A percentile compares a stretch with the other conserved stretches of the same genome.
These are phyloP conservation scores for Perdix hodgsoniae DNA, from an alignment of 2,797 vertebrate species.

Conservation along the genomic window DNA sequence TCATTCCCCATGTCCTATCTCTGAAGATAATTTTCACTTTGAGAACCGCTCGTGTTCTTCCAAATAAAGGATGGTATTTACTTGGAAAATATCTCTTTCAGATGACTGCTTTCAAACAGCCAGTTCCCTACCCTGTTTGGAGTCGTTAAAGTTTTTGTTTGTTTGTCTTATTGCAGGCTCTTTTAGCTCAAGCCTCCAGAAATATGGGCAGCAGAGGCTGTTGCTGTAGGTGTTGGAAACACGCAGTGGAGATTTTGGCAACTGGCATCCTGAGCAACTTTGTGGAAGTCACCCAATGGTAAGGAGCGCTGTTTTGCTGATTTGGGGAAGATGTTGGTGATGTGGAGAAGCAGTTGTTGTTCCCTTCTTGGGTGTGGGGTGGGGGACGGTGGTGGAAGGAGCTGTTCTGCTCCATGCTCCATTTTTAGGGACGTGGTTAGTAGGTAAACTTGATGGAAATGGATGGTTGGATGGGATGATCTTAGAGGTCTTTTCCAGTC, in stretches of 20 bases:
- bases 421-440: no score
- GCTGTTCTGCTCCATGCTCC: not conserved
- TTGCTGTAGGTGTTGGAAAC: not conserved
- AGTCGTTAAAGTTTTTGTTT: not conserved
- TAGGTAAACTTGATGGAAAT: no score
- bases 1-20: not conserved
- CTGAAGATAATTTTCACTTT: slow-evolving; percentile 23
- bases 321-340: accelerated
- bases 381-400: not conserved
- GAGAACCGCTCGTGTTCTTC: slow-evolving; percentile 4
- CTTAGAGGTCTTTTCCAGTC: no score
- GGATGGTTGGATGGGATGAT: no score
- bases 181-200: not conserved
- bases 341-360: not conserved
- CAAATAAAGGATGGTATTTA: not conserved
- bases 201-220: not conserved
- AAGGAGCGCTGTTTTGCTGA: not conserved
- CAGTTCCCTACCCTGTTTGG: not conserved
- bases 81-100: slow-evolving; percentile 28
- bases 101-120: not conserved
- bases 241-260: not conserved
- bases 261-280: not conserved
- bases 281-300: not conserved
- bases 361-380: not conserved
- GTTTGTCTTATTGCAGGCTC: not conserved